Percentiles rank a stretch among this genome's conserved stretches.
These are phyloP conservation scores for Tiphia femorata DNA, from an alignment of 2,888 invertebrate genomes.

Conservation along the genomic window DNA sequence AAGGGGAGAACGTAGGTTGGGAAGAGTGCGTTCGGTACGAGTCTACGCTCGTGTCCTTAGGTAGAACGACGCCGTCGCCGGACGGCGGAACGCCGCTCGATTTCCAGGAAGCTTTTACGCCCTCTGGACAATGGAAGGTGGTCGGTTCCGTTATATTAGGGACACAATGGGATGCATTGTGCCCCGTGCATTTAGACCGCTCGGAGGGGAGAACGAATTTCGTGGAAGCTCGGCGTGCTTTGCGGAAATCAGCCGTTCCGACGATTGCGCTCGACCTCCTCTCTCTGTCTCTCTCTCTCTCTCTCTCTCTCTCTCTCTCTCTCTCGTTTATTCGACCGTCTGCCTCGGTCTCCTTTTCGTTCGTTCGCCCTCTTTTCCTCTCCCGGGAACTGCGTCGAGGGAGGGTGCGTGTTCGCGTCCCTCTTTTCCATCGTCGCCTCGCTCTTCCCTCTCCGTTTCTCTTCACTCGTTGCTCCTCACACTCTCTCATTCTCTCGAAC, in stretches of 20 bases:
- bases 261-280: not conserved
- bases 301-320: not conserved
- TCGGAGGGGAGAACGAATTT: conserved; percentile 22
- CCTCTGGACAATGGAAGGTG: conserved; percentile 43
- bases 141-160: conserved; percentile 49
- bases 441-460: not conserved
- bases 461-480: not conserved
- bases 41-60: not conserved
- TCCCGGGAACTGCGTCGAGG: no score
- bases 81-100: not conserved
- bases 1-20: not conserved
- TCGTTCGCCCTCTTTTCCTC: not conserved
- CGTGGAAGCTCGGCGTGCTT: conserved; percentile 32
- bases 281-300: not conserved
- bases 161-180: conserved; percentile 51
- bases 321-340: no score
- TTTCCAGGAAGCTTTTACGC: conserved; percentile 51
- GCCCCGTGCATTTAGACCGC: conserved; percentile 11
- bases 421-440: no score
- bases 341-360: not conserved
- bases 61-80: not conserved
- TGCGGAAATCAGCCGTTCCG: conserved; percentile 42
- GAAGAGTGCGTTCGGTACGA: not conserved
- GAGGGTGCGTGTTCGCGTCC: no score
- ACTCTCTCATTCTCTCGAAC: not conserved